Base-by-base conservation (phyloP, 2,797 vertebrate species). In the Luscinia luscinia region DNA sequence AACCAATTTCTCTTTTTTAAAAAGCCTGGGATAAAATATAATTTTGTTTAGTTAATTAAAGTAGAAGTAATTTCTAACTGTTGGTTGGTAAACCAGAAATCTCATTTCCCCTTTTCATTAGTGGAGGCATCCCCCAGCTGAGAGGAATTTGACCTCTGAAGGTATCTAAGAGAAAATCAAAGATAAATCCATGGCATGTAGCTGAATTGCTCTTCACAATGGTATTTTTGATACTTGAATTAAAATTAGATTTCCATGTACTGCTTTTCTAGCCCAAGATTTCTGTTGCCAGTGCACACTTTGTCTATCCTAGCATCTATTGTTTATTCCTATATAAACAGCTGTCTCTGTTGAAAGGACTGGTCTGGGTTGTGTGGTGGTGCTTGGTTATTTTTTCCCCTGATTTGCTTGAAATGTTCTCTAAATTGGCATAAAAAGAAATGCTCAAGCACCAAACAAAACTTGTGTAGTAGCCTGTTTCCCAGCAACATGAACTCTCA, bases 251-350 rank as follows among this genome's bases (percentile, higher is more conserved):
- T 87, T 83, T 84, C 73, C 52, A 0, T 30, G 23, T 23, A 5
- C 20, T 51, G 26, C 8, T 79, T 92, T 89, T 89, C 45, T 74
- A 58, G 54, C n/a, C 38, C 15, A 24, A 40, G 15, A 51, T 67
- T 72, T 68, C 32, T 51, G 7, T 79, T 89, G 41, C 34, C 9
- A 28, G 59, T 28, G 17, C 55, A 55, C 20, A 4, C 18, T 87
- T 81, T 78, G 67, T 72, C 51, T 81, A 3, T 67, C 45, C 41
- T 82, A 72, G 32, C 32, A 17, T 84, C 70, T 73, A 2, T 75
- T 13, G 1, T 68, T 82, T 89, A 66, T 87, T 87, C 34, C 68
- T 89, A 6, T 80, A 48, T 89, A 87, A 96, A 91, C 78, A 94
- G 43, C 72, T 94, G 57, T 87, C 72, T 22, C 24, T 49, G 41